Conservation (phyloP, 2,888 invertebrate species). For the Mythimna vitellina region DNA sequence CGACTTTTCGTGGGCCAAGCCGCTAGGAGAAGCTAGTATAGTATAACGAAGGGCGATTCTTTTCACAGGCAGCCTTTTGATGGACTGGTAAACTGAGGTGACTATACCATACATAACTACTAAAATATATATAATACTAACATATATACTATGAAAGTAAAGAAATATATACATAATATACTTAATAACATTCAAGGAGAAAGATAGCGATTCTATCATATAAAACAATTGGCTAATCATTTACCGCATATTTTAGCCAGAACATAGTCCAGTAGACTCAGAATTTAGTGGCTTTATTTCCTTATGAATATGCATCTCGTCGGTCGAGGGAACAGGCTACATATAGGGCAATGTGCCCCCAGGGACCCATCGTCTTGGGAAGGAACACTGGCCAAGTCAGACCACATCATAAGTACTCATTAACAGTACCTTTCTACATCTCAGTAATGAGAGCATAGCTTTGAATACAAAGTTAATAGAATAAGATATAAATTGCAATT, state of each 20-base stretch:
- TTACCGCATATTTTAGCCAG: background rate
- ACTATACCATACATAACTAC: no score
- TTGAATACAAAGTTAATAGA: constrained; percentile 70
- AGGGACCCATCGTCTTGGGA: constrained; percentile 33
- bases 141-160: no score
- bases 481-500: constrained; percentile 69
- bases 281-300: constrained; percentile 30
- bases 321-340: constrained; percentile 14
- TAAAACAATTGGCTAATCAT: background rate
- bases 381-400: constrained; percentile 23
- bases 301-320: constrained; percentile 54
- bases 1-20: no score
- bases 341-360: constrained; percentile 51
- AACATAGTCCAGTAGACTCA: constrained; percentile 1
- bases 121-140: no score
- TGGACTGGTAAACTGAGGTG: no score
- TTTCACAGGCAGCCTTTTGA: no score
- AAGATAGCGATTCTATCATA: no score
- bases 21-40: no score
- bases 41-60: no score
- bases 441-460: constrained; percentile 60
- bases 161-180: no score
- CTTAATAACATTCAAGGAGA: no score
- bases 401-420: constrained; percentile 62
- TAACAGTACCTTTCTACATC: constrained; percentile 67